Percentiles rank a stretch among this genome's conserved stretches.
These are phyloP conservation scores for Opisthocomus hoazin DNA, from an alignment of 2,113 vertebrate genomes.

Conservation along the genomic window DNA sequence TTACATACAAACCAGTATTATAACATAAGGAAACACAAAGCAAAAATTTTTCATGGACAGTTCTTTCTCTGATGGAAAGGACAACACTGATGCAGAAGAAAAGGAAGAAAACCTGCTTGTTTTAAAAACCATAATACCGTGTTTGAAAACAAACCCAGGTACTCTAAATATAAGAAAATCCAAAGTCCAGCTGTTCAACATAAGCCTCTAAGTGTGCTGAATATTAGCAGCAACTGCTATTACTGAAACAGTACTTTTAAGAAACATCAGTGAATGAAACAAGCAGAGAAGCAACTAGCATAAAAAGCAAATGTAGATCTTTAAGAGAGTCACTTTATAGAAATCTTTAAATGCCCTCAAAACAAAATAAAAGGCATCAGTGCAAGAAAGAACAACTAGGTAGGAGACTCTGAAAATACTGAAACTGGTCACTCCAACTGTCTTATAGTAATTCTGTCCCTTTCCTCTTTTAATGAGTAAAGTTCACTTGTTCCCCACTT, in stretches of 20 bases:
- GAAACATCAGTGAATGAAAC: neutral
- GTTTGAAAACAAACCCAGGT: neutral
- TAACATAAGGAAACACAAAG: neutral
- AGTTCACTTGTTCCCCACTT: neutral
- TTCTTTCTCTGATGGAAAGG: neutral
- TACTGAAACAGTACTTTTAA: neutral
- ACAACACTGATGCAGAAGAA: neutral
- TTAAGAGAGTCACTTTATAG: neutral
- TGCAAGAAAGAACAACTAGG: neutral
- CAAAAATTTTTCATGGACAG: neutral
- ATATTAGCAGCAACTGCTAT: neutral
- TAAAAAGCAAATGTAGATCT: neutral
- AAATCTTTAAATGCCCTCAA: neutral
- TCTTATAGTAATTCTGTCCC: neutral
- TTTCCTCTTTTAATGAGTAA: neutral
- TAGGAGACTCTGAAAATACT: neutral
- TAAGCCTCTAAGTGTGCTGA: neutral
- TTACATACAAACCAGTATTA: neutral
- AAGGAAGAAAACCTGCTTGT: fast-evolving
- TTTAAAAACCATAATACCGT: neutral
- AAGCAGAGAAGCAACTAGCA: neutral
- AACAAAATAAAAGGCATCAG: neutral
- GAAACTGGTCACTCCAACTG: neutral
- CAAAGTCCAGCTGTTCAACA: neutral
- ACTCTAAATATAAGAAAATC: neutral